Percentiles rank a stretch among this genome's conserved stretches.
phyloP scores from a whole-genome alignment of 2,888 invertebrate genomes.

The Protophormia terraenovae region DNA sequence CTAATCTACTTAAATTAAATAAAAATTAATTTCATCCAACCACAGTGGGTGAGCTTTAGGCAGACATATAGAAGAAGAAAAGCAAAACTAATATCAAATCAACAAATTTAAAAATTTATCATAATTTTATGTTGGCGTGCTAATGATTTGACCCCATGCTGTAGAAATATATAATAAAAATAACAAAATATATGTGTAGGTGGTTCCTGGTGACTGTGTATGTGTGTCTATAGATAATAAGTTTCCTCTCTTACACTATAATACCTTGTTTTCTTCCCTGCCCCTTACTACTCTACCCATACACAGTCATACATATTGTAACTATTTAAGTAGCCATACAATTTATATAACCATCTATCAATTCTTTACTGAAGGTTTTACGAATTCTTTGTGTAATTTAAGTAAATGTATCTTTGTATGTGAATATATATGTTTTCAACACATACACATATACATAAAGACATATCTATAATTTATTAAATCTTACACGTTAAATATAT shows the following conservation, averaged over 20 bases:
- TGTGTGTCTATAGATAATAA: not conserved
- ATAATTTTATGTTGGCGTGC: constrained; percentile 6
- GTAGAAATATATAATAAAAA: not conserved
- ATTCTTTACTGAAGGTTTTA: not conserved
- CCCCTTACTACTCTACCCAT: constrained; percentile 65
- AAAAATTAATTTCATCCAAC: not conserved
- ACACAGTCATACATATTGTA: constrained; percentile 21
- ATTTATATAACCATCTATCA: not conserved
- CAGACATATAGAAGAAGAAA: not conserved
- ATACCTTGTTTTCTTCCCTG: constrained; percentile 55
- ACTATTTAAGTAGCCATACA: not conserved
- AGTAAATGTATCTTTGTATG: not conserved
- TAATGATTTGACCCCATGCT: not conserved
- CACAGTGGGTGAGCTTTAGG: not conserved
- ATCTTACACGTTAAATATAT: constrained; percentile 11
- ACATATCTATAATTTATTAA: constrained; percentile 4
- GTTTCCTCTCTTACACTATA: not conserved
- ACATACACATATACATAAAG: not conserved
- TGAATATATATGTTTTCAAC: not conserved
- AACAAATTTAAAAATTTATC: not conserved
- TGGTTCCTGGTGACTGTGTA: not conserved
- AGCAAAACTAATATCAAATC: not conserved
- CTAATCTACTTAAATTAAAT: too few species aligned
- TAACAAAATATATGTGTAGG: not conserved
- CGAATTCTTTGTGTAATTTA: not conserved